These are phyloP conservation scores for Hippopotamus amphibius DNA, from an alignment of 2,113 vertebrate species.

Conservation along the genomic window DNA sequence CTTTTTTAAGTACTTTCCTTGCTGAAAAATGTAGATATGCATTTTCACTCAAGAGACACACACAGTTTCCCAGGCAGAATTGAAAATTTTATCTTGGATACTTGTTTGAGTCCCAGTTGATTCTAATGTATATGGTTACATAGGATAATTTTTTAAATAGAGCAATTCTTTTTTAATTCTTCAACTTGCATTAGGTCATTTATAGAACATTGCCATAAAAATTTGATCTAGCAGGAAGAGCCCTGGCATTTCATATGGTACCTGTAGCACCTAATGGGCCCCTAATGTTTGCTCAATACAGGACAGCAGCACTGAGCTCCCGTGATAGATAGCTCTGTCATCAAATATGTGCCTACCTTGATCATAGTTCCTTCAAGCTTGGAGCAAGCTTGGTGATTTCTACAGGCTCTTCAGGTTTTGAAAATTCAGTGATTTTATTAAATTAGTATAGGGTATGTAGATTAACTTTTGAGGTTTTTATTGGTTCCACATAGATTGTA, in stretches of 20 bases:
- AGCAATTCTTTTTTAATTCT: conserved; percentile 14
- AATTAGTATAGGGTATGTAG: conserved; percentile 25
- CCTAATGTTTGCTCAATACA: neutral
- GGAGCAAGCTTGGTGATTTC: neutral
- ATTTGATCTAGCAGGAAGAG: conserved; percentile 27
- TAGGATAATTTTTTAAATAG: conserved; percentile 39
- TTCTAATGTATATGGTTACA: conserved; percentile 57
- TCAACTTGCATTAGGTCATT: conserved; percentile 17
- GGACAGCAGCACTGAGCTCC: neutral
- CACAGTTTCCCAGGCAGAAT: neutral
- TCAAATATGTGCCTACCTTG: neutral
- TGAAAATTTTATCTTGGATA: conserved; percentile 38
- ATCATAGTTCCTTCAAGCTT: neutral
- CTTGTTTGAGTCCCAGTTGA: conserved; percentile 46
- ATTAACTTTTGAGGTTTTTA: conserved; percentile 54
- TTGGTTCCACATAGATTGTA: conserved; percentile 37
- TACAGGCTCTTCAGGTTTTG: conserved; percentile 46
- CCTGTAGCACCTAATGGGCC: conserved; percentile 12
- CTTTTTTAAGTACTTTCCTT: conserved; percentile 54
- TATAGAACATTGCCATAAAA: conserved; percentile 33
- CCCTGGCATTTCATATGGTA: neutral
- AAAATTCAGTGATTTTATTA: conserved; percentile 47
- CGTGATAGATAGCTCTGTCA: neutral
- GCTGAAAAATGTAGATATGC: neutral
- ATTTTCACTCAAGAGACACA: conserved; percentile 39